A percentile compares a stretch with the other conserved stretches of the same genome.
Evolutionary conservation across 2,113 vertebrate genomes (phyloP).

Genomic region (Hydropotes inermis): DNA sequence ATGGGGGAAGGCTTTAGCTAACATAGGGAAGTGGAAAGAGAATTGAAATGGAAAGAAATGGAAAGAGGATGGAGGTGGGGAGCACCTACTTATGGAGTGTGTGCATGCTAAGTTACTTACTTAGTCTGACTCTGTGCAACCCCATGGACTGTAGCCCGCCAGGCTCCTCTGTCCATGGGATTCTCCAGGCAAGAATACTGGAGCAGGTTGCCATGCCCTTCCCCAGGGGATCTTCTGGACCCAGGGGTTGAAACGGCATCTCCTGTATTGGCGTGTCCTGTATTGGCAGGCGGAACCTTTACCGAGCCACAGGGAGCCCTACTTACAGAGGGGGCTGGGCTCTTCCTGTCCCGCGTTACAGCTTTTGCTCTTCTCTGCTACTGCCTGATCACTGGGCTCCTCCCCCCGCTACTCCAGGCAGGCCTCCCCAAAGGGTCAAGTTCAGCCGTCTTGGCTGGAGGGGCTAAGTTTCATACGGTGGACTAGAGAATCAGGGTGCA

Average conservation of each 20-base stretch:
- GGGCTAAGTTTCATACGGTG: not conserved
- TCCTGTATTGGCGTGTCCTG: not conserved
- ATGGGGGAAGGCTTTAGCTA: not conserved
- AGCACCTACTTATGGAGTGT: not conserved
- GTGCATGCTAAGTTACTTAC: not conserved
- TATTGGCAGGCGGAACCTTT: not conserved
- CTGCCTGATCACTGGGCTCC: not conserved
- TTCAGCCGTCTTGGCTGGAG: not conserved
- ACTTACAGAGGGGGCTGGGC: not conserved
- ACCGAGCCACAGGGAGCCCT: not conserved
- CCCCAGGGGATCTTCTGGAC: not conserved
- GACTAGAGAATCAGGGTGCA: not conserved
- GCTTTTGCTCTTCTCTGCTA: not conserved
- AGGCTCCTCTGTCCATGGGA: not conserved
- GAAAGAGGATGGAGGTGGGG: not conserved
- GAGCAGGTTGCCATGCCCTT: not conserved
- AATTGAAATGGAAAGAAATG: not conserved
- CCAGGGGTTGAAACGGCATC: not conserved
- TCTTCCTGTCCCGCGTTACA: not conserved
- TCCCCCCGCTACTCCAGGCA: fast-evolving
- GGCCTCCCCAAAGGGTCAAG: not conserved
- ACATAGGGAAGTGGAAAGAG: not conserved
- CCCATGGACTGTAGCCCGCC: not conserved
- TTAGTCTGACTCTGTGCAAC: not conserved
- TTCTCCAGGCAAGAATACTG: not conserved